Evolutionary conservation across 2,797 vertebrate species (phyloP).

Genomic region (Poeciliopsis infans): DNA sequence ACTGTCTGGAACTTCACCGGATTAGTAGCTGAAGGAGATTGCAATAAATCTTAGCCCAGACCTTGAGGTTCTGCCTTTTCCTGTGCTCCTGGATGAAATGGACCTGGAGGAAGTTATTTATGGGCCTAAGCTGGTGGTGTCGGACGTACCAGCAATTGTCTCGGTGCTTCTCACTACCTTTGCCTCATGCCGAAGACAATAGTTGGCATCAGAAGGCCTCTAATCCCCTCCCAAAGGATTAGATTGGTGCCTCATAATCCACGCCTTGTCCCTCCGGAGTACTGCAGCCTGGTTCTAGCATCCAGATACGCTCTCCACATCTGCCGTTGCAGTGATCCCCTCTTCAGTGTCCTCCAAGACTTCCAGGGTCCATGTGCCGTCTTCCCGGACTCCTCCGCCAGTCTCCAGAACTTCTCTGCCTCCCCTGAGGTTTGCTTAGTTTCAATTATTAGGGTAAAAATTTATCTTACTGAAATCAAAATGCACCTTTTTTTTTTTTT

Average conservation of each 20-base stretch:
- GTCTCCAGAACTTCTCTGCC: neutral
- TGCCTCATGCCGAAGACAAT: neutral
- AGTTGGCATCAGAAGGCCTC: neutral
- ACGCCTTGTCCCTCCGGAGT: neutral
- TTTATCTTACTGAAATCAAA: neutral
- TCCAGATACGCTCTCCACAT: neutral
- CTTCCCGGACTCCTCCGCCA: neutral
- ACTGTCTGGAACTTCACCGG: neutral
- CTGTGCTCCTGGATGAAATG: neutral
- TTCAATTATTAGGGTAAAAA: neutral
- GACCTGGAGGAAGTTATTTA: neutral
- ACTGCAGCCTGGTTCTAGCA: neutral
- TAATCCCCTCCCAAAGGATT: neutral
- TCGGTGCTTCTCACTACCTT: neutral
- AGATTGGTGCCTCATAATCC: neutral
- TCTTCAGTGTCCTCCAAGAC: neutral
- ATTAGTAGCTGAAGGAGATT: neutral
- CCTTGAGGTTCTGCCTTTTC: neutral
- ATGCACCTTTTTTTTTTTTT: neutral
- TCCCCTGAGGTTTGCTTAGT: neutral
- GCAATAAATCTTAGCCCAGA: neutral
- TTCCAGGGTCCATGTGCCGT: neutral
- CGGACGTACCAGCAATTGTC: no score
- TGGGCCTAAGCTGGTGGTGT: neutral
- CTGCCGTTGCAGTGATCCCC: neutral